phyloP scores from a whole-genome alignment of 2,113 vertebrate species.

The Hyperopisus bebe region DNA sequence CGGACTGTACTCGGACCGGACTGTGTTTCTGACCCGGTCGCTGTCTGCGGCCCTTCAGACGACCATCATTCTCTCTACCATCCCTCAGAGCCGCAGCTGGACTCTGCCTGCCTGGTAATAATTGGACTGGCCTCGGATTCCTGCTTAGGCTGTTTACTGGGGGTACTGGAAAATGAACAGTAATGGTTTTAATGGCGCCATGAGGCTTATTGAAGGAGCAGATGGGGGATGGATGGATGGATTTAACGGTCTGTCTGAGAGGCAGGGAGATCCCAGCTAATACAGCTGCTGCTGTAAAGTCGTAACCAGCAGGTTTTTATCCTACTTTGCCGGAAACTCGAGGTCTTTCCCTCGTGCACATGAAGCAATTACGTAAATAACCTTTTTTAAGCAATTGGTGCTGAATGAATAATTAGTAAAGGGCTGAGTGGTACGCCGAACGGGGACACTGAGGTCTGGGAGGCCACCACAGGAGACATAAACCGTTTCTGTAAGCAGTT shows the following conservation, averaged over 20 bases:
- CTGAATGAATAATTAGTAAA: constrained; percentile 29
- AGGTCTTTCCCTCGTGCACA: neutral
- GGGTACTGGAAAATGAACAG: neutral
- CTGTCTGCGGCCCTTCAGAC: neutral
- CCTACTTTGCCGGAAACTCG: neutral
- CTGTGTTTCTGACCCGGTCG: neutral
- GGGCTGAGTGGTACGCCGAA: constrained; percentile 20
- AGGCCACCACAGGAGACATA: neutral
- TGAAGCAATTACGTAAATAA: neutral
- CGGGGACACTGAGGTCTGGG: neutral
- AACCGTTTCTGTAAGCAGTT: neutral
- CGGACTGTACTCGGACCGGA: neutral
- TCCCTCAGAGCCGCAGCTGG: neutral
- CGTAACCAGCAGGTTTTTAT: neutral
- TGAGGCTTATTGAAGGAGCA: neutral
- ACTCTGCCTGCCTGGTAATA: neutral
- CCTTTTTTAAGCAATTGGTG: neutral
- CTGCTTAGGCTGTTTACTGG: neutral
- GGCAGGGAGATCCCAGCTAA: neutral
- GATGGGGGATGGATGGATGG: neutral
- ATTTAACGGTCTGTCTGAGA: neutral
- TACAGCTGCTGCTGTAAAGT: neutral
- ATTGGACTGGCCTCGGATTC: neutral
- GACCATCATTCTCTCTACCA: neutral
- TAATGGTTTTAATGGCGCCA: neutral